Base-by-base conservation (phyloP, 2,113 vertebrate genomes). In the Polyodon spathula region DNA sequence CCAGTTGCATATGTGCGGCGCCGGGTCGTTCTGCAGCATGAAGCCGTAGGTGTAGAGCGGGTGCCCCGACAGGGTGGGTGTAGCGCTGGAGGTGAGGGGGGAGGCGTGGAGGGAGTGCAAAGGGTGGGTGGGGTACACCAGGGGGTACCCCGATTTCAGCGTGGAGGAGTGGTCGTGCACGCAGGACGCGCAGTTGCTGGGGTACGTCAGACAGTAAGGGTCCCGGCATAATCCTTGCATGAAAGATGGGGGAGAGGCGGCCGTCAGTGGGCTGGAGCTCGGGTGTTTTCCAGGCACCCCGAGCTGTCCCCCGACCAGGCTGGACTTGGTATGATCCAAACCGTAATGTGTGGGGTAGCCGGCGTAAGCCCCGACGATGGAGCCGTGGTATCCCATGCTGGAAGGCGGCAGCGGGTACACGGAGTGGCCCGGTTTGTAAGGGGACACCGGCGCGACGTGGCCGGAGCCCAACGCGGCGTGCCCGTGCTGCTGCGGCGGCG, bases 181-280 rank as follows among this genome's bases (percentile, higher is more conserved):
- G 40, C 95, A 99, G 60, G 91, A 92, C 76, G 91, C 90, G 84
- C 96, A 99, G 87, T 89, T 90, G 71, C 86, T 88, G 83, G 90
- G 90, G 78, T 99, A 99, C 66, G 92, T 92, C 77, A 99, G 84
- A 82, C 96, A 99, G 48, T 98, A 99, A 0, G 96, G 95, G 85
- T 99, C 96, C 73, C 96, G 86, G 84, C 95, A 99, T 71, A 99
- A 86, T 82, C 96, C 89, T 78, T 97, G 95, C 90, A 99, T 92
- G 82, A 98, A 91, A 63, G 96, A 94, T 6, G 94, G 95, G 8
- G 94, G 93, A 2, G 96, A 98, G 62, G 95, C 92, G 48, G 95
- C 96, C 0, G 94, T 94, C 58, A 98, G 88, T 0, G 95, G 96
- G 77, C 95, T 98, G 73, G 96, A 97, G 80, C 93, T 97, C 27